Evolutionary conservation across 2,113 vertebrate genomes (phyloP).

Genomic region (Poeciliopsis occidentalis): DNA sequence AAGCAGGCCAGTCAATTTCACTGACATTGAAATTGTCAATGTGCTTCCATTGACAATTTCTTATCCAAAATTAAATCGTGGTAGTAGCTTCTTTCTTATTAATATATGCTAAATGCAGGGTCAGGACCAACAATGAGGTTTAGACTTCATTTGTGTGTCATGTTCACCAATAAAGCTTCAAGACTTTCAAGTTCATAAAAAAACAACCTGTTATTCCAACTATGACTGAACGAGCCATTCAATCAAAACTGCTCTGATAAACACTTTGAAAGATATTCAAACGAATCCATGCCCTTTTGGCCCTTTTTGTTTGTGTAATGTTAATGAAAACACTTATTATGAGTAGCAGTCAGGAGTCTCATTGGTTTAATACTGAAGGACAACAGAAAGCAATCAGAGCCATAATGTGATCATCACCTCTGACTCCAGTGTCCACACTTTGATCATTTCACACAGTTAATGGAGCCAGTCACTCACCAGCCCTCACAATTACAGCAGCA

Average conservation of each 20-base stretch:
- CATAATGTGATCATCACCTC: constrained; percentile 14
- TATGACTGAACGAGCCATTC: background rate
- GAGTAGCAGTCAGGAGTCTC: background rate
- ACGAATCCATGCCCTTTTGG: background rate
- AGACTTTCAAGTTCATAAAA: background rate
- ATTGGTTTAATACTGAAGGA: constrained; percentile 1
- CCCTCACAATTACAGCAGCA: constrained; percentile 46
- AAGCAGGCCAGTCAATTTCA: no score
- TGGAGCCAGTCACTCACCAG: constrained; percentile 24
- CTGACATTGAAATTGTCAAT: no score
- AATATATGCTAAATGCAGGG: background rate
- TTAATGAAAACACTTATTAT: background rate
- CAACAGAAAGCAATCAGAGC: constrained; percentile 6
- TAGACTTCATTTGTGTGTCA: background rate
- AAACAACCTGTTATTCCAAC: background rate
- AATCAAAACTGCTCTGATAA: background rate
- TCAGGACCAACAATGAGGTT: background rate
- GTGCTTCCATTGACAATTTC: no score
- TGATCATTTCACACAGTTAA: constrained; percentile 34
- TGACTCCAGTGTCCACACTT: constrained; percentile 12
- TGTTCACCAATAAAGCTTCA: background rate
- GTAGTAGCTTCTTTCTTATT: no score
- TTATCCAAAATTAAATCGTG: no score
- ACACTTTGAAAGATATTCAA: background rate
- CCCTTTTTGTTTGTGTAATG: background rate